phyloP scores from a whole-genome alignment of 2,113 vertebrate genomes.

The Gopherus flavomarginatus region DNA sequence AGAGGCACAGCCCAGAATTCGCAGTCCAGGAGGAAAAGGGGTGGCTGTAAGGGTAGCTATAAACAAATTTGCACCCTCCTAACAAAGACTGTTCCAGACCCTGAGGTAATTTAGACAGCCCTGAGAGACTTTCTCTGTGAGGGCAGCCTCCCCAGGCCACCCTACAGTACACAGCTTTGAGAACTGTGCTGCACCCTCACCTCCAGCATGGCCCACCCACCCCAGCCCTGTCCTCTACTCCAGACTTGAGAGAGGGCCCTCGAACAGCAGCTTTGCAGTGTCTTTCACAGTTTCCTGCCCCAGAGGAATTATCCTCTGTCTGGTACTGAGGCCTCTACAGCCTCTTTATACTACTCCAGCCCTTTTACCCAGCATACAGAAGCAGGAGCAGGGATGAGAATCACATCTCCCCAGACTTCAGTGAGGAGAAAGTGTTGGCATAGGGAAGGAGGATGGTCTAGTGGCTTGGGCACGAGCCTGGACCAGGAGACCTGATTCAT shows the following conservation, averaged over 20 bases:
- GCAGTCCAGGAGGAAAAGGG: background rate
- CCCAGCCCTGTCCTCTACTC: background rate
- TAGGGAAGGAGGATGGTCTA: background rate
- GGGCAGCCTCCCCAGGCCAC: background rate
- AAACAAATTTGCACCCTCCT: background rate
- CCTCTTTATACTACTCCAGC: background rate
- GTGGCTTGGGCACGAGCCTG: background rate
- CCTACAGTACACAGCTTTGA: background rate
- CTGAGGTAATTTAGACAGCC: background rate
- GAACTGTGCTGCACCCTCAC: background rate
- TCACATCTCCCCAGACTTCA: background rate
- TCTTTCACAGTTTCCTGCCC: background rate
- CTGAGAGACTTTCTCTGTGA: background rate
- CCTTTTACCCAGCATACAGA: background rate
- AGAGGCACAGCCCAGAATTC: background rate
- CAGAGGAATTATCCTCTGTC: background rate
- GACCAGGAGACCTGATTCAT: background rate
- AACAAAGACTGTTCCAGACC: background rate
- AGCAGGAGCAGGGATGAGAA: background rate
- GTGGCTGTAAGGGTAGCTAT: background rate
- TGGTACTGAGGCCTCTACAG: background rate
- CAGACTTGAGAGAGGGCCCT: accelerated
- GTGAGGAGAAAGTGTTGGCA: accelerated
- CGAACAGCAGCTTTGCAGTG: accelerated
- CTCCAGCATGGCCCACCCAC: background rate